A percentile compares a stretch with the other conserved stretches of the same genome.
Evolutionary conservation across 2,888 invertebrate species (phyloP).

Genomic region (Gortyna flavago): DNA sequence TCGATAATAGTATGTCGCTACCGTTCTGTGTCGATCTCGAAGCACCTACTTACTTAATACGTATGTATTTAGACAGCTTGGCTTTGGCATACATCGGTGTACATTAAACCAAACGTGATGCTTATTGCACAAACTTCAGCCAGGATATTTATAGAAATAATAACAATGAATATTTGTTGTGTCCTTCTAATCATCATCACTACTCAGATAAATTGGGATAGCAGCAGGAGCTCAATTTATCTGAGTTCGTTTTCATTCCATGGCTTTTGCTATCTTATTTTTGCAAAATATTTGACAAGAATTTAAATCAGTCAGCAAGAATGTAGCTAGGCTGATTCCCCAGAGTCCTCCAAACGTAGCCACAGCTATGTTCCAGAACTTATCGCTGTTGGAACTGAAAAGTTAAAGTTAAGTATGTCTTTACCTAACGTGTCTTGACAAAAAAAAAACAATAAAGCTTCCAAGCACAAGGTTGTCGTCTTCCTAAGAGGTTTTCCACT

Average conservation of each 20-base stretch:
- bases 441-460: neutral
- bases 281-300: neutral
- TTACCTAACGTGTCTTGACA: no score
- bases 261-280: neutral
- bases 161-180: neutral
- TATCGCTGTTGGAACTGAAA: neutral
- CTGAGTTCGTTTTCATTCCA: neutral
- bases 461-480: neutral
- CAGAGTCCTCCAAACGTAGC: neutral
- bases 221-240: neutral
- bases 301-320: neutral
- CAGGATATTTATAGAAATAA: neutral
- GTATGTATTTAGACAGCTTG: slow-evolving; percentile 27
- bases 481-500: neutral
- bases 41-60: slow-evolving; percentile 3
- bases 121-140: neutral
- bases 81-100: neutral
- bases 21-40: neutral
- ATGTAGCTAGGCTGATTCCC: neutral
- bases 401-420: no score
- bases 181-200: no score
- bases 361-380: neutral
- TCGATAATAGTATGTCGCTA: neutral
- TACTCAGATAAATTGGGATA: no score
- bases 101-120: neutral